Evolutionary conservation across 2,888 invertebrate species (phyloP), one percentile per base, ranked within the genome.

Genomic region (Cerastis leucographa): DNA sequence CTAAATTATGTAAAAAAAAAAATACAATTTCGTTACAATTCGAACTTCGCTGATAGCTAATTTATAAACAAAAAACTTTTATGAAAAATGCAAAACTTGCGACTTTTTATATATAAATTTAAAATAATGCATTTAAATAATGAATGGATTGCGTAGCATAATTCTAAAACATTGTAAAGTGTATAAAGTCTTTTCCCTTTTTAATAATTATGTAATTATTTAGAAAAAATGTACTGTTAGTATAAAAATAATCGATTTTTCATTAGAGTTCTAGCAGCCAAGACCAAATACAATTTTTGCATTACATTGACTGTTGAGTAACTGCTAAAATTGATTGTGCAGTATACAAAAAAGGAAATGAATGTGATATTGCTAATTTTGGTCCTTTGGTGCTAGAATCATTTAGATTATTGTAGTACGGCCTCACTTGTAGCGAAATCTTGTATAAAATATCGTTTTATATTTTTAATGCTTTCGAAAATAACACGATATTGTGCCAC

Each of bases 141-240:
- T 85, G 81, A 85, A 90, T 90, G 90, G 89, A 92, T 93, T 93
- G 95, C 96, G 96, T 96, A 96, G 95, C 92, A 94, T 95, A 93
- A 96, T 96, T 96, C 96, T 96, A 96, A 96, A 95, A 90, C 85
- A 90, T 91, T 95, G 96, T 96, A 96, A 95, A 95, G 87, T 96
- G 95, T 96, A 96, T 93, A 94, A 89, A 88, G 85, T 86, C 85
- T 83, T 84, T 89, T 84, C 83, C 65, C 85, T 81, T 83, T n/a
- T 84, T 83, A 86, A 78, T 79, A 65, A 68, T 35, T 83, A 86
- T 69, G 65, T 64, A 42, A 64, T 64, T 74, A 76, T 79, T 75
- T 88, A 81, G 87, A 74, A 64, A 73, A 73, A 46, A 14, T 9
- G 49, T 85, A 77, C 75, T 71, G 71, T 82, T 81, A 85, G 73